Percentiles rank a stretch among this genome's conserved stretches.
Evolutionary conservation across 2,888 invertebrate genomes (phyloP).

Genomic region (Caenorhabditis becei): DNA sequence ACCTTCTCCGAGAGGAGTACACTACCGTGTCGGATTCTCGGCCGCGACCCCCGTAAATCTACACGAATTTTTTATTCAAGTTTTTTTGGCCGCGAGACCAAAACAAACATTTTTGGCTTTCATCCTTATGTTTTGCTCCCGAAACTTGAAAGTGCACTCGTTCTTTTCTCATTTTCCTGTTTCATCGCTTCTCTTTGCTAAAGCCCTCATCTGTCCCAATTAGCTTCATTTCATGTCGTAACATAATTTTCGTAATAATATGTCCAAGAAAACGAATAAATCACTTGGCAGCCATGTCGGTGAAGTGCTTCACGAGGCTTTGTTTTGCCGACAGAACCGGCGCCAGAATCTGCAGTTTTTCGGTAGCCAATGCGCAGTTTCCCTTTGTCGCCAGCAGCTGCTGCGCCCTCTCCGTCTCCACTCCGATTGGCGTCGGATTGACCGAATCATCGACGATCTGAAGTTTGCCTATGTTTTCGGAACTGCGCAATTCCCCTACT

Average conservation of each 20-base stretch:
- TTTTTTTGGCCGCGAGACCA: constrained; percentile 2
- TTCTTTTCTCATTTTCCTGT: background rate
- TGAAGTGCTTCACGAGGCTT: constrained; percentile 59
- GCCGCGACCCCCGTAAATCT: constrained; percentile 37
- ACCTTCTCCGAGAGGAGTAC: constrained; percentile 40
- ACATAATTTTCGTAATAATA: constrained; percentile 5
- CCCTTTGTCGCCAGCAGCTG: constrained; percentile 79
- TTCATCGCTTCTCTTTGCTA: background rate
- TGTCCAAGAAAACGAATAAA: constrained; percentile 3
- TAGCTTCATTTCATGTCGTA: background rate
- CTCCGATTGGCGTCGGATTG: constrained; percentile 70
- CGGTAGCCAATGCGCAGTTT: constrained; percentile 77
- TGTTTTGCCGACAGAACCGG: constrained; percentile 59
- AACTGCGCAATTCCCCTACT: constrained; percentile 31
- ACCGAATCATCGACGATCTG: constrained; percentile 70
- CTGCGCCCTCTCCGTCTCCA: constrained; percentile 75
- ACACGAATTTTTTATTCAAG: constrained; percentile 22
- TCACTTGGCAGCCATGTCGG: constrained; percentile 35
- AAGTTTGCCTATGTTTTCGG: constrained; percentile 13
- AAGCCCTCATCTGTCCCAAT: background rate
- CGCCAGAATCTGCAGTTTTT: constrained; percentile 58
- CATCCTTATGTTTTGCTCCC: constrained; percentile 2
- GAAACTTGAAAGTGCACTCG: background rate
- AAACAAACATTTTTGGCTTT: constrained; percentile 11
- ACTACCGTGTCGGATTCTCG: background rate